These are phyloP conservation scores for Athetis lepigone DNA, from an alignment of 2,888 invertebrate species.

Conservation along the genomic window DNA sequence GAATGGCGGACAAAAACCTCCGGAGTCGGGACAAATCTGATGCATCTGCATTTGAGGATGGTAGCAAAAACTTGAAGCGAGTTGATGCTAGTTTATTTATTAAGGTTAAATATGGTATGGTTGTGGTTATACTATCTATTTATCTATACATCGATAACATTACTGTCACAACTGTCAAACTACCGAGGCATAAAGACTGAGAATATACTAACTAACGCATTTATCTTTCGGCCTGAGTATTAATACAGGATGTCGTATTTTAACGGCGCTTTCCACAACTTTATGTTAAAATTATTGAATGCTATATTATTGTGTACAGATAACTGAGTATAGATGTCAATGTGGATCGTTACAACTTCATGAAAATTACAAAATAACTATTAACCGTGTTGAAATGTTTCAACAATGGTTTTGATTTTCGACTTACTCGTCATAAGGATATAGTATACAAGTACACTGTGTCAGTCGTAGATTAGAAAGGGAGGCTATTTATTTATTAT, in stretches of 20 bases:
- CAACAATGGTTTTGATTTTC: slow-evolving; percentile 4
- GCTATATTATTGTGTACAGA: slow-evolving; percentile 8
- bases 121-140: neutral
- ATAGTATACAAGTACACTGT: slow-evolving; percentile 7
- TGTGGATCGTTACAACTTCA: slow-evolving; percentile 5
- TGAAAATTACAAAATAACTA: slow-evolving; percentile 47
- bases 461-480: neutral
- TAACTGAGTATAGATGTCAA: no score
- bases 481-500: no score
- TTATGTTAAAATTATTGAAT: slow-evolving; percentile 14
- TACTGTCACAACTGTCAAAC: no score
- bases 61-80: slow-evolving; percentile 23
- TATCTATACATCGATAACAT: no score
- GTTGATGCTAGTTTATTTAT: slow-evolving; percentile 27
- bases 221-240: no score
- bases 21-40: slow-evolving; percentile 61
- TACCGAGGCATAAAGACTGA: no score
- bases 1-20: slow-evolving; percentile 63
- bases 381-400: slow-evolving; percentile 22
- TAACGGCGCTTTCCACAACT: slow-evolving; percentile 13
- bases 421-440: slow-evolving; percentile 3
- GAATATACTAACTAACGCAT: neutral
- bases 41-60: slow-evolving; percentile 41
- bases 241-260: slow-evolving; percentile 11
- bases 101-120: neutral